Percentiles rank a stretch among this genome's conserved stretches.
These are phyloP conservation scores for Notodonta dromedarius DNA, from an alignment of 2,888 invertebrate species.

Conservation along the genomic window DNA sequence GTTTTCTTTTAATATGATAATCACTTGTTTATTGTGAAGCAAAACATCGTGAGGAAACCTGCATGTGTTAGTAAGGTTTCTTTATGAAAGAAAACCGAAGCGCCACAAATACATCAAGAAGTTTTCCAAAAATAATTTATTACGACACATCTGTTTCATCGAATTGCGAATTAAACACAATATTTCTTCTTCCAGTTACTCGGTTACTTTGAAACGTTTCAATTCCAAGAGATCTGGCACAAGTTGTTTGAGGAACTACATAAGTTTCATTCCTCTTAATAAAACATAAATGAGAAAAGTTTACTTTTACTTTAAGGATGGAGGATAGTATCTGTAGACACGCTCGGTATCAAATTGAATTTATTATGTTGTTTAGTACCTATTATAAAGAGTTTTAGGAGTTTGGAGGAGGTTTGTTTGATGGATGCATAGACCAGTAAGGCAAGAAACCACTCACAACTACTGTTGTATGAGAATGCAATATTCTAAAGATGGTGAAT, in stretches of 20 bases:
- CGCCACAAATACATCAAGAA: not conserved
- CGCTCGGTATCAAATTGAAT: slow-evolving; percentile 34
- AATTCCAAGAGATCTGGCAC: slow-evolving; percentile 69
- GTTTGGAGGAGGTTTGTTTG: too few species aligned
- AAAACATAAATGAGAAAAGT: slow-evolving; percentile 74
- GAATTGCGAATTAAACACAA: slow-evolving; percentile 5
- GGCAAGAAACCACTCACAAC: too few species aligned
- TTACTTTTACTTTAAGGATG: slow-evolving; percentile 50
- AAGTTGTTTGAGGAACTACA: slow-evolving; percentile 68
- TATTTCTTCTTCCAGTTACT: slow-evolving; percentile 22
- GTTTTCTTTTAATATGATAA: too few species aligned
- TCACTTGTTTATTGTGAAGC: too few species aligned
- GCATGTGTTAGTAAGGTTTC: not conserved
- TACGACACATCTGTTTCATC: slow-evolving; percentile 2
- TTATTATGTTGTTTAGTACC: slow-evolving; percentile 17
- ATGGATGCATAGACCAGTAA: too few species aligned
- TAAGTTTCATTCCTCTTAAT: slow-evolving; percentile 71
- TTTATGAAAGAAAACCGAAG: not conserved
- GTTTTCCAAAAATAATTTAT: slow-evolving; percentile 2
- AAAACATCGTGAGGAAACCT: too few species aligned
- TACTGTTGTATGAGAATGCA: too few species aligned
- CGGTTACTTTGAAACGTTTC: slow-evolving; percentile 52
- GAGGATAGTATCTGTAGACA: slow-evolving; percentile 31
- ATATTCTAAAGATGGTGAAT: too few species aligned
- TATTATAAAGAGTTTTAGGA: too few species aligned